Evolutionary conservation across 2,888 invertebrate species (phyloP), one percentile per base, ranked within the genome.

Genomic region (Hipparchia semele): DNA sequence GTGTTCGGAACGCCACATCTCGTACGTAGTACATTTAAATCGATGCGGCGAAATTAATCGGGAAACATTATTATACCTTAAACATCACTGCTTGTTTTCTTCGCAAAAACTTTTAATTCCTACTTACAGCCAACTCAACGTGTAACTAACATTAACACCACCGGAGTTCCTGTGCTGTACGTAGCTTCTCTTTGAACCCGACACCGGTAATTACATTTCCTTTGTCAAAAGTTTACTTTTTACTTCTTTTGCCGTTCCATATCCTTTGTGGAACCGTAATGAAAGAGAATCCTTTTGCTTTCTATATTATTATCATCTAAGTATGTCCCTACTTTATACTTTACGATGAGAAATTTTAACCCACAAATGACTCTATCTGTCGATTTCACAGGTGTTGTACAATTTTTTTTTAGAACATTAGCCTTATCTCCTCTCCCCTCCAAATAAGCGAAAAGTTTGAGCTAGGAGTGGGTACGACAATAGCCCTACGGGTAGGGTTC

Each of bases 111-210:
- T 68, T 59, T 60, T 68, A 65, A 65, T 33, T 49, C 33, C 59
- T 51, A 51, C 59, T 51, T 33, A 23, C 68, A 49, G 60, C 10
- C 10, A 56, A 45, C 67, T 53, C 58, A 0, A 45, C 23, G 59
- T 68, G 51, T 68, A 68, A 68, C 59, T 23, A 66, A 71, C 66
- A 59, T 71, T 67, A 68, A 23, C 67, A 49, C 68, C 39, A 45
- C 70, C 13, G 67, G 67, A 67, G 67, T 56, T 67, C 56, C 58
- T 23, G 68, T 60, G 23, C 53, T 54, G 61, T 58, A 51, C 53
- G 5, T 60, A 68, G 68, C 73, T 74, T 78, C 77, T 74, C 77
- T 76, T 77, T 81, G 81, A 75, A 73, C 76, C 69, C 70, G 51
- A 68, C 60, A 71, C 72, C 69, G 66, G 69, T 76, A 77, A 77